Percentiles rank a stretch among this genome's conserved stretches.
These are phyloP conservation scores for Megalonaias nervosa DNA, from an alignment of 1,140 invertebrate genomes.

Conservation along the genomic window DNA sequence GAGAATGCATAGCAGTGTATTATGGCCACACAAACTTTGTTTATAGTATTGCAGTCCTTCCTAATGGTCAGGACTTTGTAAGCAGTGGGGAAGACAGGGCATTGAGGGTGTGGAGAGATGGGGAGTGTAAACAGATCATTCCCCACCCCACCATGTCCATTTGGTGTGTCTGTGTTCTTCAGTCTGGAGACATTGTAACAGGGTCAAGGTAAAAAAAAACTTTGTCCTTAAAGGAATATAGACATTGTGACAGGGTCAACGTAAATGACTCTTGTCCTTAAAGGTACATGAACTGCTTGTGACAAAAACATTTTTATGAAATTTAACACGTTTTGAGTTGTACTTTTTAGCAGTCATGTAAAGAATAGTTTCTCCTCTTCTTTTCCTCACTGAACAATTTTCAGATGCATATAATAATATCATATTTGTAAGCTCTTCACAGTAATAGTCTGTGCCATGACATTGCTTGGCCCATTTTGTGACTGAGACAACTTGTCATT, in stretches of 20 bases:
- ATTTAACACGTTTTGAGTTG: too few relatives aligned
- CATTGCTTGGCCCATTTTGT: too few relatives aligned
- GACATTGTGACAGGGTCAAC: neutral
- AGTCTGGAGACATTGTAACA: constrained; percentile 92
- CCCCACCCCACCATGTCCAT: constrained; percentile 88
- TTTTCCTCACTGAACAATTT: too few relatives aligned
- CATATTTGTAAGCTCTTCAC: too few relatives aligned
- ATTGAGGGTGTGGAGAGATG: constrained; percentile 86
- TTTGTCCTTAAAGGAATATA: neutral
- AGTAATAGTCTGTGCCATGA: too few relatives aligned
- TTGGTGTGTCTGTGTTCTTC: constrained; percentile 87
- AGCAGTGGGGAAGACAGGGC: constrained; percentile 85
- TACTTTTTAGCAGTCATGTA: too few relatives aligned
- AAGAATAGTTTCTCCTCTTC: too few relatives aligned
- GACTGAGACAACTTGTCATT: too few relatives aligned
- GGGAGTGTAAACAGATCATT: constrained; percentile 81
- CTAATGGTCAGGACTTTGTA: constrained; percentile 73
- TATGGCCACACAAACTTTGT: constrained; percentile 84
- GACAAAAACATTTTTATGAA: too few relatives aligned
- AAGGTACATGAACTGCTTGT: neutral
- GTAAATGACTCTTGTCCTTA: neutral
- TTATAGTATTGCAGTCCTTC: constrained; percentile 79
- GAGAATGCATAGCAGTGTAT: constrained; percentile 84
- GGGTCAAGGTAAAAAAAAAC: constrained; percentile 78
- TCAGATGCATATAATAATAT: too few relatives aligned